Evolutionary conservation across 2,888 invertebrate species (phyloP), one percentile per base, ranked within the genome.

Genomic region (Argyresthia albistria): DNA sequence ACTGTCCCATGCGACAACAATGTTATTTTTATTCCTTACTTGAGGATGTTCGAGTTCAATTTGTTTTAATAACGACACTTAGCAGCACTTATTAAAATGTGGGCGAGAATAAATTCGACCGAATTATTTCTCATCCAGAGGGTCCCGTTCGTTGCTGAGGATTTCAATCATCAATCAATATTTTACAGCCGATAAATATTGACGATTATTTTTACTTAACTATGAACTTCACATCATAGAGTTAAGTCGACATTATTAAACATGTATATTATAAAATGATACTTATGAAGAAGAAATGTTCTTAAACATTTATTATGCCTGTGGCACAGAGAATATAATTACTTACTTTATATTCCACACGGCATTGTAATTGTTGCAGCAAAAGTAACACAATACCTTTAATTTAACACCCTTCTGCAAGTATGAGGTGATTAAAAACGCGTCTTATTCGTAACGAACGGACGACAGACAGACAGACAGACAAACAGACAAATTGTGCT

Each of bases 51-150:
- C 47, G 46, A 54, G 62, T 61, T 78, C 79, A 76, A 80, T 80
- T 79, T 80, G 71, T 81, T 81, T 82, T 80, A 80, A 81, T 79
- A 80, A 83, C 77, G 73, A 75, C 76, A 76, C 81, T 80, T 74
- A 73, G 71, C 64, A 70, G 66, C 78, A 76, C 82, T 84, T 81
- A 81, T 78, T 80, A 77, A 80, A 76, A 74, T 70, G 77, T 80
- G 73, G 77, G 80, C 75, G 79, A 76, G 67, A 69, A 70, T 75
- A 75, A 69, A 66, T 73, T 50, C 25, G 46, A 52, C 52, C 50
- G 43, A 52, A 52, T 46, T 46, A 46, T 46, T 50, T 37, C 10
- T 47, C 35, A 47, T 47, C 35, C 35, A 35, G 35, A 47, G 46
- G 25, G 25, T n/a, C 12, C 11, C 35, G 14, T 10, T 15, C 45